phyloP scores from a whole-genome alignment of 2,888 invertebrate genomes.

The Macrophya alboannulata region DNA sequence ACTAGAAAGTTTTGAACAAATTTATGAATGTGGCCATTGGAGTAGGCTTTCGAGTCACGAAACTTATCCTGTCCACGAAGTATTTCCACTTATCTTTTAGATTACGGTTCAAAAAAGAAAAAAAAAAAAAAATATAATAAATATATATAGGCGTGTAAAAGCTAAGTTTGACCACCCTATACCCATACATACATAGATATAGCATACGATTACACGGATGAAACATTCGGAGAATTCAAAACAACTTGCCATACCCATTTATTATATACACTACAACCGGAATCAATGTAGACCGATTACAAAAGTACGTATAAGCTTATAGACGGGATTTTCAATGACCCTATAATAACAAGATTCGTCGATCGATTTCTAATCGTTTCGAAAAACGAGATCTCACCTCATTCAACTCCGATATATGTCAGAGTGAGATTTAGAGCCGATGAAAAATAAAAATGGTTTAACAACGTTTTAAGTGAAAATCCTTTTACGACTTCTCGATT shows the following conservation, averaged over 20 bases:
- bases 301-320: background rate
- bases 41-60: background rate
- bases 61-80: slow-evolving; percentile 3
- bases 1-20: background rate
- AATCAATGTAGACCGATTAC: slow-evolving; percentile 23
- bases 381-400: background rate
- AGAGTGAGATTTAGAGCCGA: background rate
- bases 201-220: background rate
- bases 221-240: slow-evolving; percentile 4
- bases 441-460: background rate
- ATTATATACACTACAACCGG: slow-evolving; percentile 27
- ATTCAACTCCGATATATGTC: background rate
- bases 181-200: background rate
- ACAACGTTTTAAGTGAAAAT: background rate
- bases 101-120: background rate
- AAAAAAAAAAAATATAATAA: too few species aligned
- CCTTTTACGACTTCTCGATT: too few species aligned
- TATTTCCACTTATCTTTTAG: slow-evolving; percentile 3
- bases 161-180: slow-evolving; percentile 8
- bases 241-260: slow-evolving; percentile 24
- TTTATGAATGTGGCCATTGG: background rate
- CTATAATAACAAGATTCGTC: slow-evolving; percentile 7
- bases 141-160: background rate
- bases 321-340: slow-evolving; percentile 11
- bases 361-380: slow-evolving; percentile 24